Conservation (phyloP, 2,888 invertebrate genomes). For the Trichogramma dendrolimi region DNA sequence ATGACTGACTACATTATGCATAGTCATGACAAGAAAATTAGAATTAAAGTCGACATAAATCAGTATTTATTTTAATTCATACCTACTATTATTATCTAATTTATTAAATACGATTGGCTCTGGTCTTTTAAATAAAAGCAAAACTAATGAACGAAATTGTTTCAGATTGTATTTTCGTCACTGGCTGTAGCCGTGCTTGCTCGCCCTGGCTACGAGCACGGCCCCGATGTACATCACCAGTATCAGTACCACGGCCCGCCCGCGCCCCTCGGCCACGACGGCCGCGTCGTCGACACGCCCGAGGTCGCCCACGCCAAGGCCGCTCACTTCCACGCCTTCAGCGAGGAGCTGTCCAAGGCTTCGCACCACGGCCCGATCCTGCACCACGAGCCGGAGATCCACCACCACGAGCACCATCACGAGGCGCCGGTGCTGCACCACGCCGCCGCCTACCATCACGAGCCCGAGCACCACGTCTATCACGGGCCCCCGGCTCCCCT, state of each 20-base stretch:
- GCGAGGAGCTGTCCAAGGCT: conserved; percentile 30
- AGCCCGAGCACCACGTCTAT: conserved; percentile 25
- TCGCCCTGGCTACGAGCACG: conserved; percentile 30
- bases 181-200: conserved; percentile 30
- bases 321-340: conserved; percentile 37
- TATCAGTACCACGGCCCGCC: conserved; percentile 40
- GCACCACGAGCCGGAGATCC: conserved; percentile 11
- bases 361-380: conserved; percentile 17
- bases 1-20: too few relatives aligned
- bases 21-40: too few relatives aligned
- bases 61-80: too few relatives aligned
- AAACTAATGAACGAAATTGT: background rate
- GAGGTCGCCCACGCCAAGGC: conserved; percentile 43
- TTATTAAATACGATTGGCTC: background rate
- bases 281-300: conserved; percentile 40
- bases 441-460: conserved; percentile 25
- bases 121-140: background rate
- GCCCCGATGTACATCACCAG: conserved; percentile 17
- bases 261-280: conserved; percentile 40
- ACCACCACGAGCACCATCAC: conserved; percentile 15
- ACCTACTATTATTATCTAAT: too few relatives aligned
- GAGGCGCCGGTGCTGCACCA: conserved; percentile 2
- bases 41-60: too few relatives aligned
- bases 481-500: conserved; percentile 43
- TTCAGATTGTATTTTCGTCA: conserved; percentile 32